These are phyloP conservation scores for Papilio machaon DNA, from an alignment of 1,140 invertebrate genomes.

Conservation along the genomic window DNA sequence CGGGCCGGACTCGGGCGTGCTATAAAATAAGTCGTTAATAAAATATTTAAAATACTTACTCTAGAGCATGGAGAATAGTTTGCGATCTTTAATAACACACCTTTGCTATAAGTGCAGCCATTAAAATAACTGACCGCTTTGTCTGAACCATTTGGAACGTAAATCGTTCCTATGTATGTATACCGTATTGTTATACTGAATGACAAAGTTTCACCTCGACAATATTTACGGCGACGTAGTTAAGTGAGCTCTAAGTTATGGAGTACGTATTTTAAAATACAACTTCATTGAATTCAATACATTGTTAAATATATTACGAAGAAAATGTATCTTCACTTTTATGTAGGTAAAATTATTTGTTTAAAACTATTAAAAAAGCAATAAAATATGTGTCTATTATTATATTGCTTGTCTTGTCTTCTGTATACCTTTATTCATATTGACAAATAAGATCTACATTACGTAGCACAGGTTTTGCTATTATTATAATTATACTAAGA, in stretches of 20 bases:
- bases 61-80: constrained; percentile 49
- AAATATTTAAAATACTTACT: constrained; percentile 61
- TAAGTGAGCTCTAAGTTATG: constrained; percentile 17
- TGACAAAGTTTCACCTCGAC: constrained; percentile 29
- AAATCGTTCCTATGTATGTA: constrained; percentile 41
- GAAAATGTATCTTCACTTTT: not conserved
- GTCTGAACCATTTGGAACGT: constrained; percentile 50
- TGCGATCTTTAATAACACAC: constrained; percentile 50
- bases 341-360: constrained; percentile 7
- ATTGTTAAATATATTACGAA: not conserved
- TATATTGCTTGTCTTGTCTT: not conserved
- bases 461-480: not conserved
- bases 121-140: constrained; percentile 63
- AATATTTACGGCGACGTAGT: constrained; percentile 7
- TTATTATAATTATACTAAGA: too few species aligned
- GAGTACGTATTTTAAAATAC: constrained; percentile 26
- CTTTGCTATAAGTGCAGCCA: constrained; percentile 53
- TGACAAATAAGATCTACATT: not conserved
- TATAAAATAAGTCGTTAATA: constrained; percentile 53
- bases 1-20: constrained; percentile 66
- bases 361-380: not conserved
- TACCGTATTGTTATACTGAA: constrained; percentile 29
- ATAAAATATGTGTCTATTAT: not conserved
- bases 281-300: constrained; percentile 28
- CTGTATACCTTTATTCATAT: not conserved